Base-by-base conservation (phyloP, 2,797 vertebrate species). In the Australoheros facetus region DNA sequence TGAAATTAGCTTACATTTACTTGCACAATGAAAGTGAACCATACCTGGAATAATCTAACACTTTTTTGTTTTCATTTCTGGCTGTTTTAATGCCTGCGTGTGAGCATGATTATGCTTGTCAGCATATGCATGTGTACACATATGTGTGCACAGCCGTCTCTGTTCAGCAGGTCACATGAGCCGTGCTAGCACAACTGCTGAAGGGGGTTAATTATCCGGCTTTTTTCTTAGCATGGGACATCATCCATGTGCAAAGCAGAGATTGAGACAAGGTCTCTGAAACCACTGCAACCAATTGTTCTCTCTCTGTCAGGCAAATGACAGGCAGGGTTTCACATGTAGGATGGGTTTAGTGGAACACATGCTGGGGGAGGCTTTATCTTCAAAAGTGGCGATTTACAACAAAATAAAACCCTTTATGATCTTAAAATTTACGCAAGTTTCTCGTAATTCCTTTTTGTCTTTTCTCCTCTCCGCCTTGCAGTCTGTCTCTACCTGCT, bases 171-270 rank as follows among this genome's bases (percentile, higher is more conserved):
- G 72, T 81, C 75, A 58, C 75, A 72, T 82, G 75, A 85, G 89
- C 87, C 28, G 30, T 23, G 73, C 77, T 69, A 73, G 76, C 32
- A 42, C 71, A 86, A 77, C 87, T 83, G 82, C 83, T 85, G 85
- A 85, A 85, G 82, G 87, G 89, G 85, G 85, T 91, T 87, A 90
- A 91, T 94, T 92, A 93, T 90, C 86, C 53, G 23, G 87, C 79
- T 91, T 93, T 92, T 87, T 93, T 90, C 89, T 85, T 89, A 73
- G 84, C 84, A 76, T 90, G 92, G 80, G 88, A 88, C 88, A 84
- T 83, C 80, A 74, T 84, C 83, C 88, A 90, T 82, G 69, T 80
- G 83, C 88, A 88, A 89, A 90, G 82, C 77, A 23, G 3, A 83
- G 66, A 57, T 72, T 13, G 32, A 85, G 77, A 80, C 39, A n/a